Conservation (phyloP, 1,140 invertebrate genomes). For the Epicauta chinensis region DNA sequence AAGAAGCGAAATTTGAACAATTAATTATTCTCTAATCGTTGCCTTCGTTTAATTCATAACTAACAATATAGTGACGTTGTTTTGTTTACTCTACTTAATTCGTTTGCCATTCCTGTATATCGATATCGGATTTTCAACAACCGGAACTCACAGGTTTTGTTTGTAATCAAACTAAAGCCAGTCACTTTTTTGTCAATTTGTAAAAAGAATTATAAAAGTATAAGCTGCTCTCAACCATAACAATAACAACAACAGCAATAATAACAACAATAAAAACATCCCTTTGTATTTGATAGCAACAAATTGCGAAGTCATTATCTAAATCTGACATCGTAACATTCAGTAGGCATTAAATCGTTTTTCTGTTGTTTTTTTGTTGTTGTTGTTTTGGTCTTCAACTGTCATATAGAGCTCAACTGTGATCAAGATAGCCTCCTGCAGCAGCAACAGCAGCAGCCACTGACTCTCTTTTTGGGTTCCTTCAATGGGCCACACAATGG, state of each 20-base stretch:
- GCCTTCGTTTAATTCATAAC: too few relatives aligned
- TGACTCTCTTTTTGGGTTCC: neutral
- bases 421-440: constrained; percentile 26
- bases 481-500: constrained; percentile 11
- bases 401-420: constrained; percentile 20
- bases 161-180: constrained; percentile 3
- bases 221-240: neutral
- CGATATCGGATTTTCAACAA: constrained; percentile 6
- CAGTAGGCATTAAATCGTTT: constrained; percentile 12
- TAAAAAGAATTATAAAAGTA: neutral
- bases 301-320: constrained; percentile 28
- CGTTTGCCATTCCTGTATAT: too few relatives aligned
- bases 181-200: too few relatives aligned
- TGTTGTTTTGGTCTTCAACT: constrained; percentile 20
- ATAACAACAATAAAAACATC: neutral
- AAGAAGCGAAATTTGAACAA: too few relatives aligned
- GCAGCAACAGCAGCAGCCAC: constrained; percentile 24
- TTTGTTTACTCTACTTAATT: too few relatives aligned
- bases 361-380: too few relatives aligned
- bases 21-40: too few relatives aligned
- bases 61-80: too few relatives aligned
- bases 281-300: constrained; percentile 10
- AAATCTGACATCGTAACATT: constrained; percentile 23
- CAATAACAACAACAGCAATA: neutral
- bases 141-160: constrained; percentile 14